Evolutionary conservation across 2,113 vertebrate species (phyloP).

Genomic region (Gila orcuttii): DNA sequence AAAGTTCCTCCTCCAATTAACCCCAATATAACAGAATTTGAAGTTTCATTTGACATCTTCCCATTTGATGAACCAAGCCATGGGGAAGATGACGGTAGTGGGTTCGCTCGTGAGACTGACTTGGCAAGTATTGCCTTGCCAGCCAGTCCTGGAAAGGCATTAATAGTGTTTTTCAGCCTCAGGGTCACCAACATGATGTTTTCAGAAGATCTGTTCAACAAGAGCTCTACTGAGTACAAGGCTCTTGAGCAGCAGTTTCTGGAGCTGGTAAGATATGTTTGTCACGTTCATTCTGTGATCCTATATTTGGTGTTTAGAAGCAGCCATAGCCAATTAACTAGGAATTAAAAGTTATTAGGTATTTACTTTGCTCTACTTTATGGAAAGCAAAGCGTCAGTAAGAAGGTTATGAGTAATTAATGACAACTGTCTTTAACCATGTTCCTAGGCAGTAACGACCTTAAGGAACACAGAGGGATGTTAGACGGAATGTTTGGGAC

Average conservation of each 20-base stretch:
- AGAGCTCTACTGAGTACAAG: constrained; percentile 92
- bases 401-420: background rate
- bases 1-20: constrained; percentile 1
- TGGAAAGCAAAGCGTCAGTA: background rate
- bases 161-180: constrained; percentile 94
- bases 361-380: background rate
- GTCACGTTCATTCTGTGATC: background rate
- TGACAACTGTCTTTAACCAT: background rate
- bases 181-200: constrained; percentile 97
- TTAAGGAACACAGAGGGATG: background rate
- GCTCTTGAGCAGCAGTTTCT: constrained; percentile 89
- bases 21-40: constrained; percentile 49
- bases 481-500: background rate
- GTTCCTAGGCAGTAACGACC: background rate
- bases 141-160: constrained; percentile 69
- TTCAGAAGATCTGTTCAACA: constrained; percentile 93
- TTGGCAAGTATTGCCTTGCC: constrained; percentile 64
- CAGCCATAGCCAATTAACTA: background rate
- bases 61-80: constrained; percentile 49
- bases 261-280: constrained; percentile 82
- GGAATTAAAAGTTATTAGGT: background rate
- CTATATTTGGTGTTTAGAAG: background rate
- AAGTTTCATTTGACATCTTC: constrained; percentile 67
- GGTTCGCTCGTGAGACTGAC: constrained; percentile 63
- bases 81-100: constrained; percentile 62